A percentile compares a stretch with the other conserved stretches of the same genome.
Conservation (phyloP, 2,888 invertebrate species). For the Diadegma fenestrale region DNA sequence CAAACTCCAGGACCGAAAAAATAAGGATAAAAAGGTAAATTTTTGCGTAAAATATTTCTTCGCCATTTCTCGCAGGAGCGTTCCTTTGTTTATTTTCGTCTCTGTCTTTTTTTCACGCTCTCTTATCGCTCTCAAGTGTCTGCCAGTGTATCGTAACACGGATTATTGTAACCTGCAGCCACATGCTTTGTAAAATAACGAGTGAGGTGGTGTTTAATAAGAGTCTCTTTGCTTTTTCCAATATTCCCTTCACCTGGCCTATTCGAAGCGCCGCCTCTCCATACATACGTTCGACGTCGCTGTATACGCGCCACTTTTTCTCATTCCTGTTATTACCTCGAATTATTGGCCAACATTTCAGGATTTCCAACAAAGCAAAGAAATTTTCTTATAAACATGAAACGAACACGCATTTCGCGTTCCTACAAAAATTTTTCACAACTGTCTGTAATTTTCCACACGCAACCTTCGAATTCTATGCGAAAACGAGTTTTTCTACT, state of each 20-base stretch:
- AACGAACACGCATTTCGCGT: background rate
- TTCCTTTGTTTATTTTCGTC: background rate
- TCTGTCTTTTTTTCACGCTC: slow-evolving; percentile 14
- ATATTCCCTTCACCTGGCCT: slow-evolving; percentile 38
- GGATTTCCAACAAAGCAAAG: background rate
- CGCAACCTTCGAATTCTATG: background rate
- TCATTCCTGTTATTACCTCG: slow-evolving; percentile 14
- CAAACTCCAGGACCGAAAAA: too few species aligned
- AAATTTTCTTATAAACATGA: background rate
- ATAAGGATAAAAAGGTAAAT: background rate
- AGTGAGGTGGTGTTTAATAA: slow-evolving; percentile 18
- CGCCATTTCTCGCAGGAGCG: background rate
- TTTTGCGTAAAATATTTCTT: too few species aligned
- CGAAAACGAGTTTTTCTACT: background rate
- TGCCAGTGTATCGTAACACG: background rate
- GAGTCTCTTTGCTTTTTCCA: slow-evolving; percentile 18
- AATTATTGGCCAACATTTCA: slow-evolving; percentile 8
- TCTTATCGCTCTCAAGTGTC: slow-evolving; percentile 13
- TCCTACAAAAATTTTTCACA: background rate
- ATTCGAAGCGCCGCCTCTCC: background rate
- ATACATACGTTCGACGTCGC: background rate
- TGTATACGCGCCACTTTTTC: slow-evolving; percentile 8
- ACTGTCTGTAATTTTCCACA: background rate
- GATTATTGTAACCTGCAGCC: background rate
- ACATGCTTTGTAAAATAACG: slow-evolving; percentile 27